Conservation (phyloP, 2,797 vertebrate species). For the Centroberyx gerrardi region DNA sequence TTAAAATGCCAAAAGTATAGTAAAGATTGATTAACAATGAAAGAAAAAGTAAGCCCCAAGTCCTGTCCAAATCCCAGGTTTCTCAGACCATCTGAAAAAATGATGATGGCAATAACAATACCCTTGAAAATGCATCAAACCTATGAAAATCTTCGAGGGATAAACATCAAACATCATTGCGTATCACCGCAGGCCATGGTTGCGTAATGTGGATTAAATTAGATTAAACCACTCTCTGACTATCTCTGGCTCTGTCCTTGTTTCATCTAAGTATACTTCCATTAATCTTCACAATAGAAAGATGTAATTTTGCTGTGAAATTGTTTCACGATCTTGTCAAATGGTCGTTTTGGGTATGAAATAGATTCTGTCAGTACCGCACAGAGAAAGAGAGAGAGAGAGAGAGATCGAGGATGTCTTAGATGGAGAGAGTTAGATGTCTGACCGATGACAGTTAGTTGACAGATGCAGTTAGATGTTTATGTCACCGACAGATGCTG, state of each 20-base stretch:
- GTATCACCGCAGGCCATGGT: slow-evolving; percentile 2
- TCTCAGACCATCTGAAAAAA: slow-evolving; percentile 12
- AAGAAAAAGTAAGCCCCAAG: neutral
- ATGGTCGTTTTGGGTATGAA: slow-evolving; percentile 49
- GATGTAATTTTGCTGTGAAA: slow-evolving; percentile 49
- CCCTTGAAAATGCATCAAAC: slow-evolving; percentile 38
- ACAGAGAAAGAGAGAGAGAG: neutral
- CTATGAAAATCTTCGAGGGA: neutral
- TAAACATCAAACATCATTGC: neutral
- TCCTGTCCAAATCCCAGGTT: neutral
- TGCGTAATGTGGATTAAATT: slow-evolving; percentile 40
- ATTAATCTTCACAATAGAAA: slow-evolving; percentile 25
- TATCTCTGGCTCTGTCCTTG: neutral
- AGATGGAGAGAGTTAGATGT: slow-evolving; percentile 28
- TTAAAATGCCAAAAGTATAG: neutral
- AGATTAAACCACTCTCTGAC: neutral
- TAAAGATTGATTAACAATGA: neutral
- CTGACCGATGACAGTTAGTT: slow-evolving; percentile 15
- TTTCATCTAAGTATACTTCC: slow-evolving; percentile 31
- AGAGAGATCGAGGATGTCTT: slow-evolving; percentile 3
- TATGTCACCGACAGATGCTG: slow-evolving; percentile 67
- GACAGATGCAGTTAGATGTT: slow-evolving; percentile 54
- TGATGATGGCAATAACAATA: slow-evolving; percentile 9
- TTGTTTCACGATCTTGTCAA: slow-evolving; percentile 51
- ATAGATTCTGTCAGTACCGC: slow-evolving; percentile 33